phyloP scores from a whole-genome alignment of 2,888 invertebrate genomes.

The Parnassius orleans region DNA sequence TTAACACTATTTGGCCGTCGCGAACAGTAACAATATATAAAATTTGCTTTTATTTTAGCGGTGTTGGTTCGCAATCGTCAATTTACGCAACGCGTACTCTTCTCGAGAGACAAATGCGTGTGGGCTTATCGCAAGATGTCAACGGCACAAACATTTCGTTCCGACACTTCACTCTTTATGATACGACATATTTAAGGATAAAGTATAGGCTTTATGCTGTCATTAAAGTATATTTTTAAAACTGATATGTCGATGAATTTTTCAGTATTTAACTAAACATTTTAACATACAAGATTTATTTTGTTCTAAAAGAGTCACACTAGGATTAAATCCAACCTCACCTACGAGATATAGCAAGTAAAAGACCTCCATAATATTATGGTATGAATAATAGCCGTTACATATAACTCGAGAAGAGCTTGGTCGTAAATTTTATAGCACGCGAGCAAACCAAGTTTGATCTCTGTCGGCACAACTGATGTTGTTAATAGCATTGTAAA shows the following conservation, averaged over 20 bases:
- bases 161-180: constrained; percentile 6
- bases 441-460: too few relatives aligned
- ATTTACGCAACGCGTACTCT: neutral
- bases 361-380: too few relatives aligned
- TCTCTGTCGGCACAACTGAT: too few relatives aligned
- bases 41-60: neutral
- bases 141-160: constrained; percentile 8
- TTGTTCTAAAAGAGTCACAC: too few relatives aligned
- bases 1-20: too few relatives aligned
- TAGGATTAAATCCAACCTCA: too few relatives aligned
- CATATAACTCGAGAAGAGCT: too few relatives aligned
- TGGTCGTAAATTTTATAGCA: too few relatives aligned
- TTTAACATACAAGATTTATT: neutral
- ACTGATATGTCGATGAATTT: neutral
- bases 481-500: too few relatives aligned
- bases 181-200: neutral
- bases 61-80: neutral
- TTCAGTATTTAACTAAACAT: neutral
- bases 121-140: constrained; percentile 14
- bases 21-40: neutral
- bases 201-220: neutral
- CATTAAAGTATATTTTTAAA: neutral
- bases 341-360: too few relatives aligned
- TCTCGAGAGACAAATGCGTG: constrained; percentile 12
- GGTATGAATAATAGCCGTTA: too few relatives aligned